phyloP scores from a whole-genome alignment of 2,797 vertebrate species.

The Sandelia bainsii region DNA sequence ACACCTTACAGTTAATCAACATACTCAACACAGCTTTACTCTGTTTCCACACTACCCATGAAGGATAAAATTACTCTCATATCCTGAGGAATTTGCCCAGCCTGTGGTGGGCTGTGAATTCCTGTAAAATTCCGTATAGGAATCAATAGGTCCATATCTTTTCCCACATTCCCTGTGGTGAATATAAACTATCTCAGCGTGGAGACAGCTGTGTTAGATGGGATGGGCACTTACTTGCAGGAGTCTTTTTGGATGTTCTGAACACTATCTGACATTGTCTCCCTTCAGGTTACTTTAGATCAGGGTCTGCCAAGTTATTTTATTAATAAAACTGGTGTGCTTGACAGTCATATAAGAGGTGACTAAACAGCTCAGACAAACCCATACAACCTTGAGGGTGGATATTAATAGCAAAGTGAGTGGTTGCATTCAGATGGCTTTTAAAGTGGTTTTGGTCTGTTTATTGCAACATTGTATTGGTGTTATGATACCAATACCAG shows the following conservation, averaged over 20 bases:
- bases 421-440: conserved; percentile 16
- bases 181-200: conserved; percentile 48
- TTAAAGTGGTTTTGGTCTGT: conserved; percentile 25
- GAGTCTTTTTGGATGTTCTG: conserved; percentile 16
- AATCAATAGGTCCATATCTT: conserved; percentile 58
- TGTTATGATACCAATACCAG: not conserved
- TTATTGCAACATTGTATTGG: conserved; percentile 13
- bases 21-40: too few species aligned
- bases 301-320: conserved; percentile 20
- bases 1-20: conserved; percentile 51
- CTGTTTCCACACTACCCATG: conserved; percentile 22
- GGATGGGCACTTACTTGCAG: conserved; percentile 25
- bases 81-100: conserved; percentile 36
- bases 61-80: conserved; percentile 48
- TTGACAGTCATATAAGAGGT: conserved; percentile 25
- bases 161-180: conserved; percentile 42
- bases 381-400: not conserved
- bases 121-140: conserved; percentile 59
- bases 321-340: conserved; percentile 37
- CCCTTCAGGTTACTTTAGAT: conserved; percentile 8
- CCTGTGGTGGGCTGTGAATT: conserved; percentile 54
- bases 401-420: conserved; percentile 12
- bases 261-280: conserved; percentile 23
- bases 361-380: conserved; percentile 21
- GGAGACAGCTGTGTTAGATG: conserved; percentile 22